Percentiles rank a stretch among this genome's conserved stretches.
These are phyloP conservation scores for Cheirogaleus medius DNA, from an alignment of 2,113 vertebrate genomes.

Conservation along the genomic window DNA sequence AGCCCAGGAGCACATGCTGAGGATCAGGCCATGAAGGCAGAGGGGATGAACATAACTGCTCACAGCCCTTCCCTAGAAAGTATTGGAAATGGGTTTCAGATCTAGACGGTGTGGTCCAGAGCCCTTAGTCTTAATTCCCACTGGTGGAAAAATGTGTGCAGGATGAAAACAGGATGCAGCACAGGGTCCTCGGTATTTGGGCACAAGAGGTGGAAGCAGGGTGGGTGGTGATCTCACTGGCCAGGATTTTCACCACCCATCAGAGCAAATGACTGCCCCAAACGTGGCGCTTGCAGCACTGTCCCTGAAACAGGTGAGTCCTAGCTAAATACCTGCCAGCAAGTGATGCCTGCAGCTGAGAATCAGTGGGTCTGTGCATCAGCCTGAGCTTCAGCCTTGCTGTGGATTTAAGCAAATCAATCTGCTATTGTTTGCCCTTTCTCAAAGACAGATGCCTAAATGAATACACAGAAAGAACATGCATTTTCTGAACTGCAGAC, in stretches of 20 bases:
- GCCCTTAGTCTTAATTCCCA: too few relatives aligned
- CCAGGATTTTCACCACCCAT: neutral
- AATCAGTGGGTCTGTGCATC: accelerated
- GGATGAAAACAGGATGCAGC: neutral
- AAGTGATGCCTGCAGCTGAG: accelerated
- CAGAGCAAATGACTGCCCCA: neutral
- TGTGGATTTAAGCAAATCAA: neutral
- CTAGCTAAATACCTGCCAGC: accelerated
- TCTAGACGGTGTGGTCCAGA: neutral
- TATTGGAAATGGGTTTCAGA: accelerated
- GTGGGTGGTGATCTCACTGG: accelerated
- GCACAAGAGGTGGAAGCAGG: neutral
- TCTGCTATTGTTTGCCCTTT: neutral
- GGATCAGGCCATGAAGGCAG: accelerated
- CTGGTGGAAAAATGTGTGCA: neutral
- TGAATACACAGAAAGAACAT: neutral
- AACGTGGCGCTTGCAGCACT: accelerated
- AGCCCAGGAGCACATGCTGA: accelerated
- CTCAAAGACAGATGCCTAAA: neutral
- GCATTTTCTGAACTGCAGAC: neutral
- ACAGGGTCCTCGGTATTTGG: accelerated
- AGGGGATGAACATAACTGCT: accelerated
- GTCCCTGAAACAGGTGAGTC: accelerated
- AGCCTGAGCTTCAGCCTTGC: neutral
- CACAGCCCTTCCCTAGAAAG: neutral